Conservation (phyloP, 2,888 invertebrate species). For the Coelinius sp. region DNA sequence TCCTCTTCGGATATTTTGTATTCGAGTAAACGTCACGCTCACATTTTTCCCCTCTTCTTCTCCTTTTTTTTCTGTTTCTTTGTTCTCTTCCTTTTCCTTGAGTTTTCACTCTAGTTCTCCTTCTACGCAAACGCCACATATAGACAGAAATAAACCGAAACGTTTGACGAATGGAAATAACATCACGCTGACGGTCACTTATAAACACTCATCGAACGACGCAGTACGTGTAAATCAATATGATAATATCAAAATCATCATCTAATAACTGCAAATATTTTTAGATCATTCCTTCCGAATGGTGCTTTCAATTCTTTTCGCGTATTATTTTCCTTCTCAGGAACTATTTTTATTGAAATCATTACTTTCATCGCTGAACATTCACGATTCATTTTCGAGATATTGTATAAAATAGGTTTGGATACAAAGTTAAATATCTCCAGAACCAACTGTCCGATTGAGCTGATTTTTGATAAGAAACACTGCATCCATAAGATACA, state of each 20-base stretch:
- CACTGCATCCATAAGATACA: too few species aligned
- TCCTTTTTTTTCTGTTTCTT: neutral
- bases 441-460: too few species aligned
- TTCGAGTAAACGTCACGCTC: neutral
- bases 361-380: too few species aligned
- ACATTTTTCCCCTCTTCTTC: constrained; percentile 24
- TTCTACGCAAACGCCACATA: neutral
- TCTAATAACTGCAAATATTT: neutral
- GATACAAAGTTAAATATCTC: too few species aligned
- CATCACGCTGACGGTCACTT: neutral
- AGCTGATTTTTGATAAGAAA: too few species aligned
- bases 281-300: too few species aligned
- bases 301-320: too few species aligned
- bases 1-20: too few species aligned
- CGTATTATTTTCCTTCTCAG: too few species aligned
- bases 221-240: neutral
- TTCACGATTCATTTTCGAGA: too few species aligned
- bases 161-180: neutral
- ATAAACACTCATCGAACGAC: neutral
- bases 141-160: neutral
- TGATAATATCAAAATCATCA: neutral
- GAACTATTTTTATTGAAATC: too few species aligned
- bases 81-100: constrained; percentile 5
- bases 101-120: neutral
- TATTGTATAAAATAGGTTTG: too few species aligned